These are phyloP conservation scores for Myiozetetes cayanensis DNA, from an alignment of 2,113 vertebrate genomes.

Conservation along the genomic window DNA sequence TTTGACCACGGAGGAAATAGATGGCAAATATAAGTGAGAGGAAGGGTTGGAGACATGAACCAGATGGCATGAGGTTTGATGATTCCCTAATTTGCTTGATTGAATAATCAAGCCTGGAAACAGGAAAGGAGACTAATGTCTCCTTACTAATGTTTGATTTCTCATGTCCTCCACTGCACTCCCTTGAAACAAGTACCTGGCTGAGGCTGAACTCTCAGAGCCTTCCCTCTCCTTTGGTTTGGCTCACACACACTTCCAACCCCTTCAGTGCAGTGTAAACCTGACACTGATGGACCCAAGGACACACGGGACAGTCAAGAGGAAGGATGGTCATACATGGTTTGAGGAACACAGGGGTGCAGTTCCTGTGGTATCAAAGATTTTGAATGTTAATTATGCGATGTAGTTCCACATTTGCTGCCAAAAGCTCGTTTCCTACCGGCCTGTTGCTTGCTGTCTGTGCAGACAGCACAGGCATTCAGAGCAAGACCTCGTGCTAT, in stretches of 20 bases:
- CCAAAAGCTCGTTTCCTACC: background rate
- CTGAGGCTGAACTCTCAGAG: background rate
- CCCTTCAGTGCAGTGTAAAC: too few relatives aligned
- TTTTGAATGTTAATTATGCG: background rate
- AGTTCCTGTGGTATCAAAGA: background rate
- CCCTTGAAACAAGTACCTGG: background rate
- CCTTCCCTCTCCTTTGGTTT: background rate
- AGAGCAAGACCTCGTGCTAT: rapidly evolving
- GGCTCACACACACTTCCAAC: rapidly evolving
- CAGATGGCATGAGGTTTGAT: background rate
- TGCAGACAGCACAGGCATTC: rapidly evolving
- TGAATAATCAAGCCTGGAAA: background rate
- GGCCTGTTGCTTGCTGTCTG: background rate
- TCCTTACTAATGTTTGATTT: background rate
- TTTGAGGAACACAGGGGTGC: rapidly evolving
- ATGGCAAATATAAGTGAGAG: background rate
- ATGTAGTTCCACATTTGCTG: background rate
- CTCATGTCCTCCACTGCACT: background rate
- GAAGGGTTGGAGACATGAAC: background rate
- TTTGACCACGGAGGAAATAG: background rate
- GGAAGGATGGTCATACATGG: background rate
- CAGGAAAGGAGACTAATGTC: background rate
- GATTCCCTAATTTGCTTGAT: background rate
- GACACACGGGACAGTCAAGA: rapidly evolving
- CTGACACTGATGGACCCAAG: background rate